These are phyloP conservation scores for Tupiocoris notatus DNA, from an alignment of 2,888 invertebrate genomes.

Conservation along the genomic window DNA sequence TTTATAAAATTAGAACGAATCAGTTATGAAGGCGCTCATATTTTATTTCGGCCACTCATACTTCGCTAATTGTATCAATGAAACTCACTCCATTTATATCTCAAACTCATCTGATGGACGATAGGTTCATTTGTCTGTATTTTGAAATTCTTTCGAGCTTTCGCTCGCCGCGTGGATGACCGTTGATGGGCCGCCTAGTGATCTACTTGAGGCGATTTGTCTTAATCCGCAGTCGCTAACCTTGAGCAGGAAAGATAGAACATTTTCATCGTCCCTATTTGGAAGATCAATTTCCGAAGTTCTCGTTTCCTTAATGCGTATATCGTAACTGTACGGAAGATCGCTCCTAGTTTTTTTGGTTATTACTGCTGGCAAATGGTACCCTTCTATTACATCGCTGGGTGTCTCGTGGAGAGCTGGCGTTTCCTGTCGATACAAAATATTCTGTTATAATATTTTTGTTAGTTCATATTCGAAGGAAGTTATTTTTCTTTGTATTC, in stretches of 20 bases:
- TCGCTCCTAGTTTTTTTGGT: background rate
- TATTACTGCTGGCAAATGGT: background rate
- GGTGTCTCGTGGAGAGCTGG: background rate
- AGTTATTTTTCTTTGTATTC: too few species aligned
- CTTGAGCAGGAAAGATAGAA: background rate
- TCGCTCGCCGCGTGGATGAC: background rate
- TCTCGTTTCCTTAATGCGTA: background rate
- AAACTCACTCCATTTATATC: too few species aligned
- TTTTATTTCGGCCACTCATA: too few species aligned
- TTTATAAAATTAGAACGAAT: too few species aligned
- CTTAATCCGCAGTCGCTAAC: background rate
- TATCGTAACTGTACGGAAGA: background rate
- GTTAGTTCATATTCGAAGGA: too few species aligned
- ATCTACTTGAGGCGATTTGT: background rate
- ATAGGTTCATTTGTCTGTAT: background rate
- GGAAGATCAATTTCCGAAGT: background rate
- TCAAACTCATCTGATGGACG: too few species aligned
- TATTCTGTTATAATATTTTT: too few species aligned
- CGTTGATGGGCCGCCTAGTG: background rate
- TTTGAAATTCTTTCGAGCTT: background rate
- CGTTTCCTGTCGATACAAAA: background rate
- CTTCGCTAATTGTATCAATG: too few species aligned
- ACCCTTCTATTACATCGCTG: background rate
- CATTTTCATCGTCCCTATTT: background rate
- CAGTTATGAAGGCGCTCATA: too few species aligned